Evolutionary conservation across 2,888 invertebrate genomes (phyloP).

Genomic region (Dolichopus griseipennis): DNA sequence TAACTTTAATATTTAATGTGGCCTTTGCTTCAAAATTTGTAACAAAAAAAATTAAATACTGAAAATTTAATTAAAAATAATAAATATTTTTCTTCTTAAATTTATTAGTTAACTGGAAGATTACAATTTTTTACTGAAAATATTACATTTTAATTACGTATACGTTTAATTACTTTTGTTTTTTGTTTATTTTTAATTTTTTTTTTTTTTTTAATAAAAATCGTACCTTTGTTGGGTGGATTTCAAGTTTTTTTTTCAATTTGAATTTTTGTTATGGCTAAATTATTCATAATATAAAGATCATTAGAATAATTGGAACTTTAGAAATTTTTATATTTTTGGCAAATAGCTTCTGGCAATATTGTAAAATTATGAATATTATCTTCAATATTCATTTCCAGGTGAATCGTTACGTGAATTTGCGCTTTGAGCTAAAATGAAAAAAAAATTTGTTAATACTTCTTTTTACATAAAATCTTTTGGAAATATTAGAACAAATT

Average conservation of each 20-base stretch:
- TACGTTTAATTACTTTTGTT: slow-evolving; percentile 1
- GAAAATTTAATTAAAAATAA: not conserved
- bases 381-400: not conserved
- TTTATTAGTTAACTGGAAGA: slow-evolving; percentile 6
- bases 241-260: not conserved
- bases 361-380: not conserved
- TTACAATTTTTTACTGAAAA: slow-evolving; percentile 6
- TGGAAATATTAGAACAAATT: too few species aligned
- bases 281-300: slow-evolving; percentile 1
- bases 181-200: too few species aligned
- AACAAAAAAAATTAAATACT: too few species aligned
- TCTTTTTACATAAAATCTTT: not conserved
- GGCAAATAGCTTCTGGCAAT: slow-evolving; percentile 16
- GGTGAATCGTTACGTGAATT: not conserved
- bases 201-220: not conserved
- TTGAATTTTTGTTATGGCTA: slow-evolving; percentile 3
- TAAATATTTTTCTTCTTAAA: not conserved
- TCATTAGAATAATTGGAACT: slow-evolving; percentile 5
- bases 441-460: not conserved
- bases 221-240: slow-evolving; percentile 1
- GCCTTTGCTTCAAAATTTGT: too few species aligned
- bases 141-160: slow-evolving; percentile 6
- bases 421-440: not conserved
- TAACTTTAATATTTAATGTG: too few species aligned
- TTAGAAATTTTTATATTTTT: slow-evolving; percentile 15